Evolutionary conservation across 2,797 vertebrate genomes (phyloP).

Genomic region (Anabacerthia variegaticeps): DNA sequence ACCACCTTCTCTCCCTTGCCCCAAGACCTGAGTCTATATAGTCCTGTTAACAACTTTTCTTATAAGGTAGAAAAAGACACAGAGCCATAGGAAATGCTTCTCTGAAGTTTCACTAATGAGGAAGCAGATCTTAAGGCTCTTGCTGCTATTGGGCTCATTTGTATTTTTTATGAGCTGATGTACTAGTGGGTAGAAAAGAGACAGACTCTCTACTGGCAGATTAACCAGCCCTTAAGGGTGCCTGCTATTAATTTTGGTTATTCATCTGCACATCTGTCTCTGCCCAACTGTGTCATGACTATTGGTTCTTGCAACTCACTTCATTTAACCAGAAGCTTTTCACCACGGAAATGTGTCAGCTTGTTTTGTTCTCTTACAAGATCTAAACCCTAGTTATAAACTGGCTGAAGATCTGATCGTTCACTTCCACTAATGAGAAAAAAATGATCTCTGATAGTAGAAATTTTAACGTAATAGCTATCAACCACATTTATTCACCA

Average conservation of each 20-base stretch:
- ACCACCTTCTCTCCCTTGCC: background rate
- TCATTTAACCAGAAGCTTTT: slow-evolving; percentile 37
- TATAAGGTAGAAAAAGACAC: slow-evolving; percentile 36
- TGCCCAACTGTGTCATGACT: slow-evolving; percentile 45
- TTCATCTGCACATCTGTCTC: slow-evolving; percentile 68
- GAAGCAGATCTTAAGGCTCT: slow-evolving; percentile 62
- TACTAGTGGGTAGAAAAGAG: slow-evolving; percentile 61
- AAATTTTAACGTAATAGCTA: background rate
- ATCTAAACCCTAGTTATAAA: background rate
- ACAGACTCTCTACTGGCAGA: slow-evolving; percentile 70
- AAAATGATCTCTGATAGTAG: background rate
- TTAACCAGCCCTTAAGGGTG: slow-evolving; percentile 64
- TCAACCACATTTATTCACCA: background rate
- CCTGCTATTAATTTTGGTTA: slow-evolving; percentile 65
- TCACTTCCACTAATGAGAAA: background rate
- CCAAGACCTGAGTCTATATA: background rate
- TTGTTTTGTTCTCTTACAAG: slow-evolving; percentile 10
- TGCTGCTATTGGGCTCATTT: slow-evolving; percentile 68
- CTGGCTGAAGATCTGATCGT: background rate
- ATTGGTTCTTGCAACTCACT: slow-evolving; percentile 48
- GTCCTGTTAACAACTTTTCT: slow-evolving; percentile 20
- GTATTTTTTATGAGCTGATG: slow-evolving; percentile 73
- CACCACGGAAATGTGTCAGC: slow-evolving; percentile 5
- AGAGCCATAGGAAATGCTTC: slow-evolving; percentile 52
- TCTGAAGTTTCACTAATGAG: slow-evolving; percentile 68